Evolutionary conservation across 30 jellyfish, hydroid and myxozoan species (phyloP), one percentile per base, ranked within the genome.

Genomic region (Aurelia aurita complex sp. Pacific): DNA sequence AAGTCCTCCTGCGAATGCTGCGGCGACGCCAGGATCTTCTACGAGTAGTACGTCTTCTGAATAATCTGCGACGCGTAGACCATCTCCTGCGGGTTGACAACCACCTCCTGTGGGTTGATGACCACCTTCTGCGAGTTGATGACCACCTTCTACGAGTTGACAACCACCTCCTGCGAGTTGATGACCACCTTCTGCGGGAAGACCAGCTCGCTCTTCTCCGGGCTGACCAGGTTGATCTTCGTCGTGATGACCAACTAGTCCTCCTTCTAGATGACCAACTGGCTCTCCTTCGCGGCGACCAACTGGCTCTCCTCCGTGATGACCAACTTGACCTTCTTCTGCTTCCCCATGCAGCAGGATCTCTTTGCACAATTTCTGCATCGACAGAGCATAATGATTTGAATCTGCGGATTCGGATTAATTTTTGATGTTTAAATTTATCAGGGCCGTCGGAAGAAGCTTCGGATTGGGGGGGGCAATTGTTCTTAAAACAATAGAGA

Each of bases 201-300:
- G 42, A 13, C 12, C 50, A 43, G 54, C 54, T 43, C 54, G 54
- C 54, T 43, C 54, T 5, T 43, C 54, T 43, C 54, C 54, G 54
- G 54, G 54, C 10, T 43, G 54, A 46, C 57, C 67, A 29, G 43
- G 36, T 18, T 33, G 50, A 29, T 34, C 77, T 33, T 19, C 77
- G 16, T 67, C 82, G 55, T 36, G 70, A 16, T 52, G 38, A 18
- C 57, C 57, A 46, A 23, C 72, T 17, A 1, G 87, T 53, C 66
- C 93, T 61, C 15, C 87, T 42, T 15, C 55, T 33, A 18, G 55
- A 40, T 0, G 76, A 11, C 73, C 92, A 35, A 55, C 92, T 70
- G 6, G 85, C 38, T 1, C 54, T 43, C 54, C 54, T 43, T 0
- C 54, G 4, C 1, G 54, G 1, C 54, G 54, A 43, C 54, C 54